These are phyloP conservation scores for Pseudolaguvia tuberculata DNA, from an alignment of 2,113 vertebrate genomes.

Conservation along the genomic window DNA sequence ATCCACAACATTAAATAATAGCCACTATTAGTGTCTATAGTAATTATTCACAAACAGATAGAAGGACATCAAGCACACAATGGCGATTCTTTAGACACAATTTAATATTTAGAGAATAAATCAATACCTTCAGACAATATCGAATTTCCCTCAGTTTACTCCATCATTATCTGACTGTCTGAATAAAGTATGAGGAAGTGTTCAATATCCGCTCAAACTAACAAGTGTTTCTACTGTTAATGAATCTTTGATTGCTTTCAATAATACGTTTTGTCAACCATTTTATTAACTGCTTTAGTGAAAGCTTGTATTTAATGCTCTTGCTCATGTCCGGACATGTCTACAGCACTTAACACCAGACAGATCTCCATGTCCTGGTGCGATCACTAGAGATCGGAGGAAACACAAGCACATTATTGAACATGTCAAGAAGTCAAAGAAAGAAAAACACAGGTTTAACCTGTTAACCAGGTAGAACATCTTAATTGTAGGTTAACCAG, in stretches of 20 bases:
- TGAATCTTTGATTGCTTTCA: no score
- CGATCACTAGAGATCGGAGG: background rate
- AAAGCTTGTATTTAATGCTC: background rate
- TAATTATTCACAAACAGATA: no score
- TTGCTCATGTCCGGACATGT: constrained; percentile 10
- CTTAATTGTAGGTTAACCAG: no score
- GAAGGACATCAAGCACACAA: no score
- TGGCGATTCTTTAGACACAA: no score
- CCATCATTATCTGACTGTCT: background rate
- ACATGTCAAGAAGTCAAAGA: no score
- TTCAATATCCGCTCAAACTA: background rate
- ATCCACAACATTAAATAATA: background rate
- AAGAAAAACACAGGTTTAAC: no score
- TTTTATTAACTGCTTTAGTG: background rate
- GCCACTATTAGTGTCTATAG: no score
- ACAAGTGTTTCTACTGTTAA: background rate
- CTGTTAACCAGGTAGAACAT: no score
- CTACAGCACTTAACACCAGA: background rate
- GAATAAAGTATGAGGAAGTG: background rate
- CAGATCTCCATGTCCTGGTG: background rate
- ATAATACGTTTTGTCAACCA: background rate
- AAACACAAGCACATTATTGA: background rate
- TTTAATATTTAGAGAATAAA: no score
- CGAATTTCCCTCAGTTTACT: background rate
- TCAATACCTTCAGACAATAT: no score